Conservation (phyloP, 1,140 invertebrate species). For the Acyrthosiphon pisum region DNA sequence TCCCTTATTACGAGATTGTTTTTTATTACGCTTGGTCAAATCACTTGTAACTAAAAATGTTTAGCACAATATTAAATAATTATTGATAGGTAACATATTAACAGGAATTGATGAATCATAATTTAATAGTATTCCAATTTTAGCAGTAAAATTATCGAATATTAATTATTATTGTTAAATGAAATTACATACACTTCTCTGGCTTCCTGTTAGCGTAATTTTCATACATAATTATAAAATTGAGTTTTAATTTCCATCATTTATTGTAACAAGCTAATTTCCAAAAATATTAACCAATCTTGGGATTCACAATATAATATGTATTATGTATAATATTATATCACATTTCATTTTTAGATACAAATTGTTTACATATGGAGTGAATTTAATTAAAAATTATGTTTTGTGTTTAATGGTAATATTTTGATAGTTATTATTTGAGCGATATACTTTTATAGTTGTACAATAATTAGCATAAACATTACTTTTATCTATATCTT, state of each 20-base stretch:
- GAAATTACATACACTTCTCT: neutral
- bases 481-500: conserved; percentile 64
- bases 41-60: neutral
- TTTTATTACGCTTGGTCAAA: conserved; percentile 22
- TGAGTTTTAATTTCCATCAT: neutral
- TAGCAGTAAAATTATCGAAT: neutral
- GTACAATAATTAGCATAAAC: neutral
- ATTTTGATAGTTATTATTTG: no score
- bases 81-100: neutral
- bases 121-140: neutral
- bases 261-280: no score
- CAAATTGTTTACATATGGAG: no score
- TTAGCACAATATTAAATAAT: neutral
- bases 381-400: no score
- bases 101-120: neutral
- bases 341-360: no score
- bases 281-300: neutral
- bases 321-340: no score
- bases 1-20: conserved; percentile 6
- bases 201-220: neutral
- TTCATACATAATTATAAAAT: neutral
- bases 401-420: no score
- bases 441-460: no score
- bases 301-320: no score
- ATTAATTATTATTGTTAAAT: no score